Evolutionary conservation across 2,888 invertebrate species (phyloP).

Genomic region (Caenorhabditis sp.): DNA sequence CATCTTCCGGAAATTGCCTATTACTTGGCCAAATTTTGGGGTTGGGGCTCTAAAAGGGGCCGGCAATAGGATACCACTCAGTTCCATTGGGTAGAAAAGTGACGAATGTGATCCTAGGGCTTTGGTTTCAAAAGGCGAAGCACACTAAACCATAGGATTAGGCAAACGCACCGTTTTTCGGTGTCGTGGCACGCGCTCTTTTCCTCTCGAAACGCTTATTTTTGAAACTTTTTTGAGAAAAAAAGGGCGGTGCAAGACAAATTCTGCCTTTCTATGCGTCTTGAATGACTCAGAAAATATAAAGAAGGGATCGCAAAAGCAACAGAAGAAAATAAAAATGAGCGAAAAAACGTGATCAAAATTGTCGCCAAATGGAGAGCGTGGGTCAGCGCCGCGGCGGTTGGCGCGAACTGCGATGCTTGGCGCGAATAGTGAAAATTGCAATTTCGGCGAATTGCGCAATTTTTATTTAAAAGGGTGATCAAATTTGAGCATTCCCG

Average conservation of each 20-base stretch:
- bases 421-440: not conserved
- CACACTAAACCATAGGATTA: slow-evolving; percentile 25
- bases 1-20: slow-evolving; percentile 43
- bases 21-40: slow-evolving; percentile 13
- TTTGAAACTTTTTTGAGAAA: not conserved
- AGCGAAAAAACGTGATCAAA: not conserved
- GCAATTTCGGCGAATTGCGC: not conserved
- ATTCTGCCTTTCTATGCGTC: no score
- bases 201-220: not conserved
- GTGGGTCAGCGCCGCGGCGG: not conserved
- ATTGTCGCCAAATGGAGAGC: not conserved
- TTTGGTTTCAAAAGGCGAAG: slow-evolving; percentile 3
- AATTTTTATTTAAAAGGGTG: no score
- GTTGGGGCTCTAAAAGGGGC: not conserved
- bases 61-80: not conserved
- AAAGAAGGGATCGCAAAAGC: no score
- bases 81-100: slow-evolving; percentile 13
- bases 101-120: slow-evolving; percentile 30
- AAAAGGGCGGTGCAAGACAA: no score
- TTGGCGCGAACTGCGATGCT: not conserved
- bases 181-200: not conserved
- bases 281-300: no score
- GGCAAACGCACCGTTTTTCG: not conserved
- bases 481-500: no score
- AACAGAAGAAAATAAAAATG: no score